A percentile compares a stretch with the other conserved stretches of the same genome.
phyloP scores from a whole-genome alignment of 2,113 vertebrate genomes.

The Electrona antarctica region DNA sequence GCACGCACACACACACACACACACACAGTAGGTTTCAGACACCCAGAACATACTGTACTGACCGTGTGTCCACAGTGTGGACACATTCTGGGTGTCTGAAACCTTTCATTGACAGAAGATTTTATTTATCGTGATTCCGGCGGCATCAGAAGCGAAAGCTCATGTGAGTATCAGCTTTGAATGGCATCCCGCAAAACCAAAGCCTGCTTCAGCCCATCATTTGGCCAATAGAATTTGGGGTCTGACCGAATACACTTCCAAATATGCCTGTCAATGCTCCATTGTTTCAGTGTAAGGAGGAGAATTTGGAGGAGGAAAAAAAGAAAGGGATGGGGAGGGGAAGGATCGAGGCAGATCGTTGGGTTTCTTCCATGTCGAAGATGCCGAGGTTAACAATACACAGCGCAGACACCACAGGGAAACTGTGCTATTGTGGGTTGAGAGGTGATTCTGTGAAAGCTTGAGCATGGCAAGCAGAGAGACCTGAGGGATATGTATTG shows the following conservation, averaged over 20 bases:
- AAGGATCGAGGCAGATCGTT: conserved; percentile 27
- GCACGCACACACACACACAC: no score
- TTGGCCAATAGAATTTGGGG: not conserved
- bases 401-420: conserved; percentile 47
- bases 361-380: conserved; percentile 11
- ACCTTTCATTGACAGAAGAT: no score
- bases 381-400: conserved; percentile 68
- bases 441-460: conserved; percentile 51
- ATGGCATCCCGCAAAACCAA: no score
- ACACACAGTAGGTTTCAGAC: no score
- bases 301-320: conserved; percentile 29
- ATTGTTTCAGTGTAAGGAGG: conserved; percentile 34
- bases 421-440: conserved; percentile 43
- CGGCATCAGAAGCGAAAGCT: not conserved
- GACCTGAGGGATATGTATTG: conserved; percentile 28
- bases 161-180: no score
- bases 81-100: no score
- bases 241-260: conserved; percentile 35
- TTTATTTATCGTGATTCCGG: no score
- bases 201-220: no score
- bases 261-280: conserved; percentile 18
- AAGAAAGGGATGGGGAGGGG: conserved; percentile 1
- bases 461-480: conserved; percentile 39
- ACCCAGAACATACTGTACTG: no score
- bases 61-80: no score